Conservation (phyloP, 2,113 vertebrate genomes). For the Melanerpes formicivorus region DNA sequence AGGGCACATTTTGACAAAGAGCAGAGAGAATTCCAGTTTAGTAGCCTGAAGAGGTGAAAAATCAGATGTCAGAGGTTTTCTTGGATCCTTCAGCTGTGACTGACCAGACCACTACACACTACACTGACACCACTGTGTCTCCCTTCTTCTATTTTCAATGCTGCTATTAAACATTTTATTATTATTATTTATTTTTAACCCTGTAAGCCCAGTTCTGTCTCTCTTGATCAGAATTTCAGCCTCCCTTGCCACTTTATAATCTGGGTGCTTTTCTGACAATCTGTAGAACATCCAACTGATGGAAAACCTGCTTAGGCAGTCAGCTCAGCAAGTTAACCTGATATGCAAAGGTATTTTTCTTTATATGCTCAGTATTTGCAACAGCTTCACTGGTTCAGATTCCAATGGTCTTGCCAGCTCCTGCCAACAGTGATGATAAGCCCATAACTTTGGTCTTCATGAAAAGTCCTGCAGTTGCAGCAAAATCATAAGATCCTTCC, state of each 20-base stretch:
- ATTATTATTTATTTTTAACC: not conserved
- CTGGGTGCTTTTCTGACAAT: not conserved
- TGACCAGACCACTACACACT: not conserved
- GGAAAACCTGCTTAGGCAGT: not conserved
- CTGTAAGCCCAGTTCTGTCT: not conserved
- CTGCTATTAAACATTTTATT: not conserved
- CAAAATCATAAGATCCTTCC: not conserved
- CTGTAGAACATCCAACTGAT: not conserved
- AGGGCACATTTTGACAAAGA: not conserved
- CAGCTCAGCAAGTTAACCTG: not conserved
- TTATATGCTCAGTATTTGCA: not conserved
- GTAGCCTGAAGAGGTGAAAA: not conserved
- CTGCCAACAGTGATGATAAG: not conserved
- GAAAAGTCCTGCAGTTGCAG: not conserved
- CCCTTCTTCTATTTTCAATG: not conserved
- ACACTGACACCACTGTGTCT: not conserved
- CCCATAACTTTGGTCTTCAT: not conserved
- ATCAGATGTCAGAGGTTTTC: not conserved
- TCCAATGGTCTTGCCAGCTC: not conserved
- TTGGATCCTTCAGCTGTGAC: not conserved
- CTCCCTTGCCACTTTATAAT: not conserved
- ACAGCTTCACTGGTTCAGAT: not conserved
- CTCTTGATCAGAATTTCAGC: not conserved
- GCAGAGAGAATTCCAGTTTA: not conserved
- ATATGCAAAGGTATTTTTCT: not conserved